Base-by-base conservation (phyloP, 2,113 vertebrate species). In the Eidolon helvum region DNA sequence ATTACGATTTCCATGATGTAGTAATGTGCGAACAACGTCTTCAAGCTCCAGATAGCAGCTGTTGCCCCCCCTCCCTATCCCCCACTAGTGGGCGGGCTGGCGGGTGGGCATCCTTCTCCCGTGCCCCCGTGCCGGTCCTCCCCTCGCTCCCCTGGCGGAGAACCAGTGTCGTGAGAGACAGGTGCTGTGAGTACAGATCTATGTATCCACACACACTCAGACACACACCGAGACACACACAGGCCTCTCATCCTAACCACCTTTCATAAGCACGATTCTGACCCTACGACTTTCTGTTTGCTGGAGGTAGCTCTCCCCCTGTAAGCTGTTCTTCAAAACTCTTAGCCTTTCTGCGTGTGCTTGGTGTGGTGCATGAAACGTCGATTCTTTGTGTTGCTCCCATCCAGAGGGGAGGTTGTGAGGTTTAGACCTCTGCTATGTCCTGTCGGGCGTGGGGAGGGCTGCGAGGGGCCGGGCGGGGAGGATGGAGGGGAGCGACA, bases 311-410 rank as follows among this genome's bases (percentile, higher is more conserved):
- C 94, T 87, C 86, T 96, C 94, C 97, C 90, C 93, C 97, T 96
- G 96, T 96, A 85, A 98, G 97, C 91, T 98, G 98, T 96, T 97
- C 98, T 98, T 97, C 92, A 93, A 89, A 94, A 96, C 96, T 98
- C 98, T 94, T 89, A 97, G 97, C 97, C 97, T 97, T 95, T 97
- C 97, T 98, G 97, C 97, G 94, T 98, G 98, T 98, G 97, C 98
- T 98, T 97, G 98, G 98, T 97, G 0, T 98, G 95, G 97, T 97
- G 97, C 98, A 98, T 98, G 98, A 98, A 97, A 98, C 98, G 98
- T 98, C 98, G 97, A 97, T 98, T 98, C 97, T 98, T 89, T 98
- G 98, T 99, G 98, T 98, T 90, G 94, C 96, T 96, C 97, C 96
- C 96, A 66, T 94, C 91, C 77, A 59, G 80, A 94, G 94, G 97